Base-by-base conservation (phyloP, 2,113 vertebrate genomes). In the Salminus brasiliensis region DNA sequence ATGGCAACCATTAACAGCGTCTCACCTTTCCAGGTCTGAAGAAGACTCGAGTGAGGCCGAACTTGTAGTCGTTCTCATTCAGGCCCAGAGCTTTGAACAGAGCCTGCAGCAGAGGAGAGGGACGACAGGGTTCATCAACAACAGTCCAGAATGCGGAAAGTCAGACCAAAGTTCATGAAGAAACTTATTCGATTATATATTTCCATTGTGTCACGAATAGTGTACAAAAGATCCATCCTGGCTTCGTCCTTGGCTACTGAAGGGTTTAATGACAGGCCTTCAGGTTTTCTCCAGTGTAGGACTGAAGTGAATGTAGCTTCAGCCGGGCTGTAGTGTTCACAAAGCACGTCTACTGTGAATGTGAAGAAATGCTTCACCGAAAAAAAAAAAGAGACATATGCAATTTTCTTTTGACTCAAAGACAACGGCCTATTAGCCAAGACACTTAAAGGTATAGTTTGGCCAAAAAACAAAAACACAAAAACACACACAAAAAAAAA, bases 51-150 rank as follows among this genome's bases (percentile, higher is more conserved):
- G 98, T 99, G 87, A 99, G 92, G 0, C 98, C 98, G 15, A 99
- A 99, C 91, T 99, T 99, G 93, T 97, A 99, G 93, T 99, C 98
- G 18, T 95, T 87, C 92, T 98, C 98, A 79, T 99, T 96, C 86
- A 99, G 92, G 18, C 98, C 98, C 86, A 99, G 91, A 65, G 98
- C 98, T 94, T 97, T 99, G 92, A 99, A 99, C 15, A 99, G 86
- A 86, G 98, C 97, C 98, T 99, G 91, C 13, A 86, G 82, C 63
- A 32, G 68, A 87, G 15, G 15, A 45, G 43, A 81, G 45, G 49
- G n/a, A 91, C n/a, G n/a, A n/a, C n/a, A n/a, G n/a, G n/a, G n/a
- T n/a, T n/a, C n/a, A n/a, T n/a, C n/a, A n/a, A n/a, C n/a, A n/a
- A n/a, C n/a, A n/a, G n/a, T n/a, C n/a, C n/a, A n/a, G n/a, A n/a